These are phyloP conservation scores for Meloidogyne hapla DNA, from an alignment of 1,140 invertebrate genomes.

Conservation along the genomic window DNA sequence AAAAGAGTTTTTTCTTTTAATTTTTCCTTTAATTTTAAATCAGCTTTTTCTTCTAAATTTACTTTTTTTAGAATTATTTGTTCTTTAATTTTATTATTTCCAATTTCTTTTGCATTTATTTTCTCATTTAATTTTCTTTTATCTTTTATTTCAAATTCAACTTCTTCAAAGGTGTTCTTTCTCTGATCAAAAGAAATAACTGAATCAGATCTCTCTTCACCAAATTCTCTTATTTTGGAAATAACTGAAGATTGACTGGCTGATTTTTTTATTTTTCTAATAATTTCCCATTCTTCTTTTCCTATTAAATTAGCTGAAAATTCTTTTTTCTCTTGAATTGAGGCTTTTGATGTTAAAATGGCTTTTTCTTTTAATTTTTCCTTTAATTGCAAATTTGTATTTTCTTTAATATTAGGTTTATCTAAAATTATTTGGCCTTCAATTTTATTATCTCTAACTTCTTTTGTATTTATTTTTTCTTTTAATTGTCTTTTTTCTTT, in stretches of 20 bases:
- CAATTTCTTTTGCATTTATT: background rate
- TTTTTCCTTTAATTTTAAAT: conserved; percentile 7
- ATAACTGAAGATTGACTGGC: background rate
- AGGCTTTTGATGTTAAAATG: background rate
- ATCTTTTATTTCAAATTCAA: background rate
- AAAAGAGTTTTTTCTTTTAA: background rate
- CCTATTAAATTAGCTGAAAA: background rate
- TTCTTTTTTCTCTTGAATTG: background rate
- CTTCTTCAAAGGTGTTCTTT: background rate
- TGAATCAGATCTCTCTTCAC: background rate
- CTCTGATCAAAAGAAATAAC: background rate
- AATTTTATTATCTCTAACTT: background rate
- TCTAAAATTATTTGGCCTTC: background rate
- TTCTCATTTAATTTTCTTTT: background rate
- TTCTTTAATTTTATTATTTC: background rate
- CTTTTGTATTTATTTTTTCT: background rate
- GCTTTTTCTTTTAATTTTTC: background rate
- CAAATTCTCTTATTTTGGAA: background rate
- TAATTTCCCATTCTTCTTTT: background rate
- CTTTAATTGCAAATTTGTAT: background rate
- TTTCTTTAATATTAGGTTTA: background rate
- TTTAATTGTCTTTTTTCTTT: background rate
- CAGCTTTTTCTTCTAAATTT: background rate
- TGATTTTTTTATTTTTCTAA: background rate
- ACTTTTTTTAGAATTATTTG: background rate